Conservation (phyloP, 1,140 invertebrate species). For the Rhyzopertha dominica region DNA sequence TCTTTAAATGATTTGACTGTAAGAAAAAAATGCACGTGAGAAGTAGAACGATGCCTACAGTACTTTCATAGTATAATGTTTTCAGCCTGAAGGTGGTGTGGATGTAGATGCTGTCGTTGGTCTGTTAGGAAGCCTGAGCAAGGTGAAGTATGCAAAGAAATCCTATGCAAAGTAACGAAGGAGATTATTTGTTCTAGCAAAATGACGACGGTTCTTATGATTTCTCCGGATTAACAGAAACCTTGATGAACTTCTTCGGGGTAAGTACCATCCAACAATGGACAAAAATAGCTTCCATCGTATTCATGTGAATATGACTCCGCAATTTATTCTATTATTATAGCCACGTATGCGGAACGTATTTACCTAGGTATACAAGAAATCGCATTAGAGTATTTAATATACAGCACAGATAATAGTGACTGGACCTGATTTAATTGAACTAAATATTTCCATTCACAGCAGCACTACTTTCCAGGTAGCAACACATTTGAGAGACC, state of each 20-base stretch:
- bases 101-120: constrained; percentile 40
- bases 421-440: too few species aligned
- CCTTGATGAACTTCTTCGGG: constrained; percentile 48
- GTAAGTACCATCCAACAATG: constrained; percentile 38
- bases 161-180: constrained; percentile 1
- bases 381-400: neutral
- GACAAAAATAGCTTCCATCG: neutral
- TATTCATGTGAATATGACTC: constrained; percentile 2
- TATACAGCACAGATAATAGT: neutral
- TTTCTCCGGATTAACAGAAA: constrained; percentile 45
- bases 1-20: constrained; percentile 3
- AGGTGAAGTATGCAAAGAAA: constrained; percentile 41
- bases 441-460: too few species aligned
- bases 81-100: constrained; percentile 39
- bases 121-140: constrained; percentile 45
- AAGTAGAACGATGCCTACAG: too few species aligned
- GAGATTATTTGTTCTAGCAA: constrained; percentile 29
- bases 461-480: too few species aligned
- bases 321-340: neutral
- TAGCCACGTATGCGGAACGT: neutral
- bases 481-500: too few species aligned
- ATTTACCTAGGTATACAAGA: neutral
- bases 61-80: too few species aligned
- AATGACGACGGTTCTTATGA: constrained; percentile 40
- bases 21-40: too few species aligned